phyloP scores from a whole-genome alignment of 2,797 vertebrate species.

The Sebastes taczanowskii region DNA sequence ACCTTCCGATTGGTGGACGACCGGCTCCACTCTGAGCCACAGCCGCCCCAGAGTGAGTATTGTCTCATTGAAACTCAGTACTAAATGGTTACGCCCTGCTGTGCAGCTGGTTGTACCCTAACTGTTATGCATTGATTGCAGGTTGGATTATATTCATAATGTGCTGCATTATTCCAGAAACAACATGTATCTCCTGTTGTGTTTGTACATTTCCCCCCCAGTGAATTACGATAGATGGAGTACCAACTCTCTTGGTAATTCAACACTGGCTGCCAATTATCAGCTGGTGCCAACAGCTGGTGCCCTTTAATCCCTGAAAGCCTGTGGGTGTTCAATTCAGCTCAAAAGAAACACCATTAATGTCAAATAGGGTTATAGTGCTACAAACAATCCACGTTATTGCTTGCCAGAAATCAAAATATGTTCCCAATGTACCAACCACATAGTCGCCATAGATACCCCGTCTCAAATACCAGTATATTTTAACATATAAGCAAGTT shows the following conservation, averaged over 20 bases:
- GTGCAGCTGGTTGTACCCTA: constrained; percentile 1
- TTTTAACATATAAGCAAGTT: constrained; percentile 3
- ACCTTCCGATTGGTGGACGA: too few relatives aligned
- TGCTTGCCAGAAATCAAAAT: constrained; percentile 17
- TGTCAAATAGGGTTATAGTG: constrained; percentile 18
- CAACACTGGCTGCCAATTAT: constrained; percentile 35
- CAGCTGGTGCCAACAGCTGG: constrained; percentile 41
- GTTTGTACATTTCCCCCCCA: background rate
- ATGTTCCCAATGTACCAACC: constrained; percentile 20
- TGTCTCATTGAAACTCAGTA: background rate
- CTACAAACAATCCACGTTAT: constrained; percentile 20
- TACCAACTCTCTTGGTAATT: constrained; percentile 15
- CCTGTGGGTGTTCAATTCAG: constrained; percentile 37
- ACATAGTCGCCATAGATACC: constrained; percentile 11
- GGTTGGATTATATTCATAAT: constrained; percentile 15
- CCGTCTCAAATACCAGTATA: background rate
- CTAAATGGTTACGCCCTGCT: background rate
- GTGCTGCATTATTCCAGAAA: constrained; percentile 6
- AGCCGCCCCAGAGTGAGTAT: background rate
- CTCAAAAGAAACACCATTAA: constrained; percentile 29
- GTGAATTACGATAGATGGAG: background rate
- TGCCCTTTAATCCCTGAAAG: constrained; percentile 49
- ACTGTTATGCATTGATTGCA: constrained; percentile 6
- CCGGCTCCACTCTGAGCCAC: too few relatives aligned
- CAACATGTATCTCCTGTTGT: constrained; percentile 1